Conservation (phyloP, 1,140 invertebrate species). For the Acromyrmex heyeri region DNA sequence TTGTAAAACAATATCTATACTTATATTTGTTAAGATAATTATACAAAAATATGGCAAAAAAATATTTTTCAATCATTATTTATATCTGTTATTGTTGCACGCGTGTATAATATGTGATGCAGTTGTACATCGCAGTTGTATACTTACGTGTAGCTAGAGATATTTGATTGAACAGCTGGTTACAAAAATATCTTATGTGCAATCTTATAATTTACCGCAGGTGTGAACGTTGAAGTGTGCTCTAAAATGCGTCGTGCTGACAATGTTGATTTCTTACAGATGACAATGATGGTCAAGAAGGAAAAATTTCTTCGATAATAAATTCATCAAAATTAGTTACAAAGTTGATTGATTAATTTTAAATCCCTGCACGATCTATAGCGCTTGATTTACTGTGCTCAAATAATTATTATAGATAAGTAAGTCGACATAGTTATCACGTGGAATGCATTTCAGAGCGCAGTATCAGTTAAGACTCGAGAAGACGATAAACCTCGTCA, state of each 20-base stretch:
- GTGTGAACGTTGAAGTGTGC: background rate
- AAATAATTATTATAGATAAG: background rate
- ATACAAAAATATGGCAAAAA: no score
- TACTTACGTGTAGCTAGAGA: background rate
- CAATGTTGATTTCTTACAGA: background rate
- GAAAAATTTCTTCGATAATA: background rate
- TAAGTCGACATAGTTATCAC: background rate
- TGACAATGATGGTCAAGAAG: background rate
- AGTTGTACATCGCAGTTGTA: background rate
- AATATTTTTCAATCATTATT: background rate
- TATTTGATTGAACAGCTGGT: background rate
- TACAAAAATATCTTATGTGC: background rate
- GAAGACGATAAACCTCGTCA: slow-evolving; percentile 13
- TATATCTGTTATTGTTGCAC: background rate
- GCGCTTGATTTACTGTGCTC: background rate
- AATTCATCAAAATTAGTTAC: background rate
- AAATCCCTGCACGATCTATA: background rate
- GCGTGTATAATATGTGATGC: background rate
- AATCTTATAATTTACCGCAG: background rate
- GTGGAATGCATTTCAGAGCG: background rate
- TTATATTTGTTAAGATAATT: no score
- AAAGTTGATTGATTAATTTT: background rate
- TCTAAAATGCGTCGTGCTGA: background rate
- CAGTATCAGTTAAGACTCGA: background rate
- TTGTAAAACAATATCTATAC: background rate